Evolutionary conservation across 1,140 invertebrate species (phyloP), one percentile per base, ranked within the genome.

Genomic region (roundworm (Caenorhabditis elegans)): DNA sequence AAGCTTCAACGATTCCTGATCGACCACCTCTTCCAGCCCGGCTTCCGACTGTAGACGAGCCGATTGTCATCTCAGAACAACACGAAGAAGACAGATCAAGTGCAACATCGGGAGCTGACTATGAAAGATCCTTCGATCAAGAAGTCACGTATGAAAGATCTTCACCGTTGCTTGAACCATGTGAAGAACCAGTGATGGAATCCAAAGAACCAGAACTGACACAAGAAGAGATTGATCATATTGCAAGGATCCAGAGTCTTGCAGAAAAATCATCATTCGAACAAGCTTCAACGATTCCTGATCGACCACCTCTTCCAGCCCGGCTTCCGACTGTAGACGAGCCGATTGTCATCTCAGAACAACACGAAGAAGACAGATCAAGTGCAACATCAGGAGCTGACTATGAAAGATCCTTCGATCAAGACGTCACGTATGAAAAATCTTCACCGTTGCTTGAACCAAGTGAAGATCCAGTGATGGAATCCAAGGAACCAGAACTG

Each of bases 41-140:
- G 49, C 49, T 22, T n/a, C 47, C 70, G 8, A 31, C 55, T 34
- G 31, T 48, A 8, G 43, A 46, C 5, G 39, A 43, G 39, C 39
- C 10, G 28, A 10, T 24, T 43, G 3, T 53, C 3, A 43, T 5
- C 11, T 3, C n/a, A 13, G 53, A 34, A 19, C 46, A 79, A 17
- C 31, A 3, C 1, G 48, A 82, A 1, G 77, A 79, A 26, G 47
- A 49, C 17, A 79, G 43, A 15, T 82, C 80, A 10, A 77, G 60
- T 77, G 80, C 75, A 15, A 82, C 80, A 28, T 78, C 70, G 5
- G 80, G 80, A 24, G 80, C 80, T 24, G 80, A 82, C 24, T n/a
- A 24, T n/a, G 80, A 82, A 39, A 36, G n/a, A 26, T 75, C 48
- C 2, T 49, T 77, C 15, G 76, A 77, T 31, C 43, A 77, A 36